A percentile compares a stretch with the other conserved stretches of the same genome.
phyloP scores from a whole-genome alignment of 2,113 vertebrate genomes.

The Brachionichthys hirsutus region DNA sequence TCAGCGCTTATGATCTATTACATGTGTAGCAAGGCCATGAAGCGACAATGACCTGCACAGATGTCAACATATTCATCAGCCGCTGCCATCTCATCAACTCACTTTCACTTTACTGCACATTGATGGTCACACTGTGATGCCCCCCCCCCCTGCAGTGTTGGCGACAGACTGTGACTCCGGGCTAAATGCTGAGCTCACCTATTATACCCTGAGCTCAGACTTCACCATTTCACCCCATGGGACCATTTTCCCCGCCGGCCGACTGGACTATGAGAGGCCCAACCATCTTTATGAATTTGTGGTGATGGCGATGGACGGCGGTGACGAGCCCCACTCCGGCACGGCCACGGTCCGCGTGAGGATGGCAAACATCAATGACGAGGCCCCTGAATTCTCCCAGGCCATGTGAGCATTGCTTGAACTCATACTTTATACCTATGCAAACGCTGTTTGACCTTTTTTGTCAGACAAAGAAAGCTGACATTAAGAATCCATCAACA shows the following conservation, averaged over 20 bases:
- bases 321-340: conserved; percentile 82
- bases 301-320: conserved; percentile 86
- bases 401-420: conserved; percentile 72
- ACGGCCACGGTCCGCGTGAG: conserved; percentile 86
- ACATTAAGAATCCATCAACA: no score
- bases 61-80: conserved; percentile 67
- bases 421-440: background rate
- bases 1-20: conserved; percentile 60
- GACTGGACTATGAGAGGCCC: conserved; percentile 83
- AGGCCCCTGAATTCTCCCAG: conserved; percentile 86
- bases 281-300: conserved; percentile 90
- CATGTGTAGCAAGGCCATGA: conserved; percentile 59
- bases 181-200: conserved; percentile 83
- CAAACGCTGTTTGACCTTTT: background rate
- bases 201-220: conserved; percentile 85
- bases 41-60: conserved; percentile 59
- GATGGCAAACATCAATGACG: conserved; percentile 87
- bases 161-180: conserved; percentile 87
- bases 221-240: conserved; percentile 86
- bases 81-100: conserved; percentile 41
- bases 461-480: no score
- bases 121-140: conserved; percentile 36
- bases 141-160: conserved; percentile 71
- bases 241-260: conserved; percentile 82
- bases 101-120: conserved; percentile 53